Base-by-base conservation (phyloP, 2,797 vertebrate species). In the Paratrypauchen microcephalus region DNA sequence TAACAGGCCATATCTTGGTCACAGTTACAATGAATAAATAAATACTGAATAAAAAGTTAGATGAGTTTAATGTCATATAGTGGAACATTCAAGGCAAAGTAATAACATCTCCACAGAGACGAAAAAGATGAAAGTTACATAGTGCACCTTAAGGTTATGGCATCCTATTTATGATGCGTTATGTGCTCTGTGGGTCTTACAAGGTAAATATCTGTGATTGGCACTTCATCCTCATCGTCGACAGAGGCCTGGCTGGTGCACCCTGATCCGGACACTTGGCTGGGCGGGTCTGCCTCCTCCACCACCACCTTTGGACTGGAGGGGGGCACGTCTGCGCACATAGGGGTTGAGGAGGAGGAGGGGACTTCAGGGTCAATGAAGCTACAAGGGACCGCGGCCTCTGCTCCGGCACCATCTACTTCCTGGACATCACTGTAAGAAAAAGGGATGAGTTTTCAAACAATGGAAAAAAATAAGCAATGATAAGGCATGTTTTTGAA, bases 151-250 rank as follows among this genome's bases (percentile, higher is more conserved):
- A 24, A 24, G 24, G 24, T 24, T 57, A 26, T 57, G 23, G 6
- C 23, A 26, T 57, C 21, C 12, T 56, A 24, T 57, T 28, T 52
- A 56, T 78, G 41, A 66, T 21, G 52, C 58, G 32, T 60, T 39
- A n/a, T 63, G 39, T 48, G 21, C 41, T 36, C 24, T 63, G 66
- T 18, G 78, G 45, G 23, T 6, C 97, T 98, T 93, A 99, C 97
- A 88, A 98, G 97, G 90, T 97, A 98, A 83, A 99, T 96, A 88
- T 99, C 97, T 66, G 96, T 94, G 86, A 95, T 92, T 71, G 96
- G 97, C 74, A 95, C 91, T 0, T 94, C 94, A 7, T 95, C 94
- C 0, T 98, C 97, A 2, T 98, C 97, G 5, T 99, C 97, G 0
- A 96, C 95, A 0, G 97, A 99, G 77, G 96, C 95, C 88, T 96